Evolutionary conservation across 1,140 invertebrate genomes (phyloP).

Genomic region (Cotesia chilonis): DNA sequence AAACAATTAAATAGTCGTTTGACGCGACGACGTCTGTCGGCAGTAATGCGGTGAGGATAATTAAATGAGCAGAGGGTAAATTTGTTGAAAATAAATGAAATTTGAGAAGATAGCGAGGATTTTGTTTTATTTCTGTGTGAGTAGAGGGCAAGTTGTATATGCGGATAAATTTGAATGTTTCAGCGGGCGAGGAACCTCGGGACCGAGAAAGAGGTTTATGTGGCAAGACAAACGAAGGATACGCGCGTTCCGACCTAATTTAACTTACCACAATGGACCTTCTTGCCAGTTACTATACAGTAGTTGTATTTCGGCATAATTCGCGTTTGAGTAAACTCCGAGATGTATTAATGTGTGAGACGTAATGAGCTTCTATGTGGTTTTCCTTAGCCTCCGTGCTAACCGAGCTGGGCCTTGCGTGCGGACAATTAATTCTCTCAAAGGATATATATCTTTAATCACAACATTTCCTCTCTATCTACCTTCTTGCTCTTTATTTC

Average conservation of each 20-base stretch:
- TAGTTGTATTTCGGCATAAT: slow-evolving; percentile 30
- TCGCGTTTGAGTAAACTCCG: slow-evolving; percentile 32
- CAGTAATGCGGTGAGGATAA: no score
- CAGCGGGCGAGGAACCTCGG: background rate
- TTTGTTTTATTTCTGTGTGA: no score
- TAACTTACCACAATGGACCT: slow-evolving; percentile 39
- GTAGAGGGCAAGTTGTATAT: no score
- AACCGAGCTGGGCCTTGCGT: slow-evolving; percentile 14
- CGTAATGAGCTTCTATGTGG: slow-evolving; percentile 37
- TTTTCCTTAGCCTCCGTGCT: slow-evolving; percentile 29
- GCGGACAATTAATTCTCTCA: slow-evolving; percentile 24
- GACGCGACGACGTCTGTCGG: no score
- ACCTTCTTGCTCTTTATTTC: no score
- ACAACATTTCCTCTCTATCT: slow-evolving; percentile 4
- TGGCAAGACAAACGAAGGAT: slow-evolving; percentile 38
- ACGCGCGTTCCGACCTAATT: slow-evolving; percentile 41
- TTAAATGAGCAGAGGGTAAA: no score
- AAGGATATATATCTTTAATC: slow-evolving; percentile 21
- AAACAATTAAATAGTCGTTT: no score
- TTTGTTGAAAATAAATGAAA: no score
- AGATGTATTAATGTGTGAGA: slow-evolving; percentile 33
- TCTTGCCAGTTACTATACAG: slow-evolving; percentile 14
- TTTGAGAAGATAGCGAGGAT: no score
- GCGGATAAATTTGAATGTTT: background rate
- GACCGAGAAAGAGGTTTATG: slow-evolving; percentile 28